Evolutionary conservation across 2,888 invertebrate species (phyloP), one percentile per base, ranked within the genome.

Genomic region (Cryptophagus acutangulus): DNA sequence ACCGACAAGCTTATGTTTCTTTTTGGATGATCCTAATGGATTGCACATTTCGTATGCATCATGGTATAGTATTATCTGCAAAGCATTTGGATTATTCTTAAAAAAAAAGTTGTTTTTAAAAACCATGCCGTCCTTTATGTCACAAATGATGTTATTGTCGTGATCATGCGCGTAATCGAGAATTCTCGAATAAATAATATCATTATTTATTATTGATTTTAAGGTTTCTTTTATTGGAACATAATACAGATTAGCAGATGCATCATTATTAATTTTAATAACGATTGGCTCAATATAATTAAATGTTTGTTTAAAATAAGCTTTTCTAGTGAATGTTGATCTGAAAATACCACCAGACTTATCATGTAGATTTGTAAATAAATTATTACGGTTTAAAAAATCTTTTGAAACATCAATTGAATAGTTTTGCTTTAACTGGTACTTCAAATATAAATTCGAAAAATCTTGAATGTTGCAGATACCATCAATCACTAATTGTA

Each of bases 11-110:
- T 59, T 60, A 36, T 62, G 49, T 31, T 56, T 59, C 40, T 44
- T 49, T 45, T 43, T 57, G 3, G 58, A 48, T 1, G 55, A 44
- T 9, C 60, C 59, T 13, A 62, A 33, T 12, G 59, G 59, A 46
- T 61, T 61, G 13, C 61, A 58, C 24, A 55, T 12, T 43, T 62
- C 57, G 41, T 60, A 57, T 5, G 51, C 52, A 48, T 60, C 58
- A 46, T 60, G 58, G 45, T 52, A 61, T 12, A 61, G 31, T 30
- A 60, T 55, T n/a, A 61, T 41, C 41, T 42, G 33, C 15, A 50
- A n/a, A 12, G 42, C 18, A 12, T 15, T 30, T 1, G 29, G n/a
- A 29, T 43, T 40, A 13, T 40, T 36, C 38, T 43, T 40, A 37
- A 30, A 45, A 29, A 25, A 28, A 26, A 14, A 3, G 3, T 48